Percentiles rank a stretch among this genome's conserved stretches.
phyloP scores from a whole-genome alignment of 2,113 vertebrate genomes.

The Ancistrus triradiatus region DNA sequence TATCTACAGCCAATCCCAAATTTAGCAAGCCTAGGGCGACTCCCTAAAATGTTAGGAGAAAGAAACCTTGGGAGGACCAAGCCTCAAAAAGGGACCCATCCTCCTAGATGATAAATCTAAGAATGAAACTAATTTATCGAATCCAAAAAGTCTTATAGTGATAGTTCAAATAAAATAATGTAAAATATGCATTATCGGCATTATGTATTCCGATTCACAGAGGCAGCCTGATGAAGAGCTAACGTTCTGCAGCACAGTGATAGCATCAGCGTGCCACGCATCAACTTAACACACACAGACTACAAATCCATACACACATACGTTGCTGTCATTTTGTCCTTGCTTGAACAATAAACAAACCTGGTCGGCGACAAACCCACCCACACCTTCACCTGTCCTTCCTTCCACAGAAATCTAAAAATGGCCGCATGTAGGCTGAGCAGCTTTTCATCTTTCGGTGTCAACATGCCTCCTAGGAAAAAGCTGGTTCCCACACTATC shows the following conservation, averaged over 20 bases:
- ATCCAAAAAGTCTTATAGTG: too few relatives aligned
- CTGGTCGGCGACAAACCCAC: background rate
- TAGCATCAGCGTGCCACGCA: background rate
- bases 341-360: background rate
- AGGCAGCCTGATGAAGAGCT: background rate
- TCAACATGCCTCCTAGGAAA: background rate
- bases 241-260: slow-evolving; percentile 2
- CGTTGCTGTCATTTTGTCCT: slow-evolving; percentile 6
- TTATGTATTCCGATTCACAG: too few relatives aligned
- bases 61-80: too few relatives aligned
- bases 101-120: too few relatives aligned
- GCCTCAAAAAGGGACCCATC: too few relatives aligned
- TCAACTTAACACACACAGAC: background rate
- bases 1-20: too few relatives aligned
- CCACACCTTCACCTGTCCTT: background rate
- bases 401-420: background rate
- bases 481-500: too few relatives aligned
- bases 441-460: slow-evolving; percentile 13
- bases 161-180: too few relatives aligned
- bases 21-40: too few relatives aligned
- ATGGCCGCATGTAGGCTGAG: slow-evolving; percentile 13
- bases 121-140: too few relatives aligned
- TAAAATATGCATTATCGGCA: too few relatives aligned
- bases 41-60: too few relatives aligned
- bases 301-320: background rate